Conservation (phyloP, 2,888 invertebrate species). For the Anthrax anthrax region DNA sequence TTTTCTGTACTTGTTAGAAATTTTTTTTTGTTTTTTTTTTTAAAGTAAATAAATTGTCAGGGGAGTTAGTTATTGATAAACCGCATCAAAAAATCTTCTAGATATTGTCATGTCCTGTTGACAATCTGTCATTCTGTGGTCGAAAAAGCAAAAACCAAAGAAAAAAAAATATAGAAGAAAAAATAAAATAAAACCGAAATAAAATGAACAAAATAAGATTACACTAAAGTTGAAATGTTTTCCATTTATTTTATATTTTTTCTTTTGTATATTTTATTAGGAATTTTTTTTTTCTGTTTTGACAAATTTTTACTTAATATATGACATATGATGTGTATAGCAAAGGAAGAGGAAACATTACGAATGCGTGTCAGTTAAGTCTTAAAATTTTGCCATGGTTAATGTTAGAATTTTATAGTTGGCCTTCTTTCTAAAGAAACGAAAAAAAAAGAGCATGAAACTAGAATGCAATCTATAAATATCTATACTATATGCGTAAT, state of each 20-base stretch:
- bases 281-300: not conserved
- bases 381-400: no score
- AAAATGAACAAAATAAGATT: no score
- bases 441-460: no score
- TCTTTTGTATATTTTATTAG: not conserved
- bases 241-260: no score
- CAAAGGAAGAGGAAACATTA: not conserved
- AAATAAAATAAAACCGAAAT: no score
- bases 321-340: not conserved
- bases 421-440: no score
- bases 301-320: not conserved
- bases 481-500: no score
- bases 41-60: constrained; percentile 10
- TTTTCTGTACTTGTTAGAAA: not conserved
- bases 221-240: not conserved
- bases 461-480: no score
- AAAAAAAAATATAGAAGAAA: no score
- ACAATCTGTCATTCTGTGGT: constrained; percentile 12
- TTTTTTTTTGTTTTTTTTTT: constrained; percentile 3
- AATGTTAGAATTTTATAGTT: no score
- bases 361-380: not conserved
- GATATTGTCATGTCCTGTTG: constrained; percentile 11
- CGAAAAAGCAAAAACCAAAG: no score
- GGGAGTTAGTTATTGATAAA: constrained; percentile 9
- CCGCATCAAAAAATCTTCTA: constrained; percentile 10